Base-by-base conservation (phyloP, 2,888 invertebrate genomes). In the Eurytoma californica region DNA sequence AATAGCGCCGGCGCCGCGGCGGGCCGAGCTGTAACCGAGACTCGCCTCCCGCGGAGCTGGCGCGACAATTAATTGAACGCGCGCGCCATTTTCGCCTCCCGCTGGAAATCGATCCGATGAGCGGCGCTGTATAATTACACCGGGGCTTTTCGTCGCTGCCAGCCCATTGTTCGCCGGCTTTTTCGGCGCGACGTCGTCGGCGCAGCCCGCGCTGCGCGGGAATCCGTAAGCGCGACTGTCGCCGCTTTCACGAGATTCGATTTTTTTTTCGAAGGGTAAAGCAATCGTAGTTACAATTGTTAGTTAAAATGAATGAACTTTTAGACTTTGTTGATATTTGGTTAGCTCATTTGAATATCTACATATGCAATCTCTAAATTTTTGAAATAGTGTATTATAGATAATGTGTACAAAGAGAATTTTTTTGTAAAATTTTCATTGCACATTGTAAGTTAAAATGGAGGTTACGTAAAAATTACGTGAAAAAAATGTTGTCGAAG, bases 101-200 rank as follows among this genome's bases (percentile, higher is more conserved):
- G 49, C 16, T n/a, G 75, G 53, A 75, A 68, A 75, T 75, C 68
- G 75, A 75, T 75, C 61, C 18, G 20, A 20, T n/a, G n/a, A 3
- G 20, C 61, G 57, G 20, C 66, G 60, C 61, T 72, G 63, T 70
- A 57, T 73, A 80, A 82, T 80, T 80, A 79, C 73, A 66, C 72
- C 76, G 69, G 51, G 39, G 58, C 70, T 18, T 72, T 20, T 13
- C 57, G 70, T 49, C 9, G 49, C 14, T 20, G 39, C 24, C 24
- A 2, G 63, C 39, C 39, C 63, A 63, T 63, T 63, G 63, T 63
- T 63, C 39, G 63, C 0, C 1, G 12, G 39, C 30, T 24, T 60
- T 28, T 60, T 24, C 60, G 28, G 60, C 16, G 24, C 28, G 60
- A 30, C 16, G 61, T 2, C 30, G 28, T 16, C n/a, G 61, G 3